A percentile compares a stretch with the other conserved stretches of the same genome.
Evolutionary conservation across 2,113 vertebrate genomes (phyloP).

Genomic region (Himantopus leucocephalus): DNA sequence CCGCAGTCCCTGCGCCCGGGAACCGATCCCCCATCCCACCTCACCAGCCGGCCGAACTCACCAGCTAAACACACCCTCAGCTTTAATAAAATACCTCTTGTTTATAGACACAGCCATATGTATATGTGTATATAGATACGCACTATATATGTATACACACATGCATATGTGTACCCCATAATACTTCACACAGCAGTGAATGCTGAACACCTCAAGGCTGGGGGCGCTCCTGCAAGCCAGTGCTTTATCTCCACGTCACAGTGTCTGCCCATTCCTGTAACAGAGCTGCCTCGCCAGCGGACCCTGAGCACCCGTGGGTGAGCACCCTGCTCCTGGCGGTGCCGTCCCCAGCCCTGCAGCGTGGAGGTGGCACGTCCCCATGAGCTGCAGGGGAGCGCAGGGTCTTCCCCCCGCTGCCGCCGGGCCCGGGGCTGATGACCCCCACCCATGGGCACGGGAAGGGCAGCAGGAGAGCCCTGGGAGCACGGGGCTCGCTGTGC

Average conservation of each 20-base stretch:
- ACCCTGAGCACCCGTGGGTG: background rate
- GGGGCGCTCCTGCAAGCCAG: background rate
- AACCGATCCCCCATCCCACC: rapidly evolving
- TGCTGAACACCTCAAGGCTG: background rate
- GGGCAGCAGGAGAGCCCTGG: background rate
- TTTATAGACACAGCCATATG: background rate
- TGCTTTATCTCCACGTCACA: background rate
- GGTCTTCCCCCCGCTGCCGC: background rate
- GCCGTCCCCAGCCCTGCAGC: background rate
- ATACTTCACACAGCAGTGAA: background rate
- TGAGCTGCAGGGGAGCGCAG: background rate
- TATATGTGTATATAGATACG: rapidly evolving
- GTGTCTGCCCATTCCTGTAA: background rate
- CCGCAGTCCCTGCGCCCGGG: rapidly evolving
- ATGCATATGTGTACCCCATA: rapidly evolving
- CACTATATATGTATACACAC: rapidly evolving
- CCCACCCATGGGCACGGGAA: rapidly evolving
- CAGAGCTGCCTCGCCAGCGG: background rate
- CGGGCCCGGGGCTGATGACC: background rate
- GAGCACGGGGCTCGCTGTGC: background rate
- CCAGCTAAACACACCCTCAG: background rate
- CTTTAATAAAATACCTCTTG: constrained; percentile 26
- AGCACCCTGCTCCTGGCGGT: background rate
- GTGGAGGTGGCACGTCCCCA: rapidly evolving
- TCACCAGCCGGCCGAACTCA: rapidly evolving